These are phyloP conservation scores for Protosalanx chinensis DNA, from an alignment of 2,797 vertebrate genomes.

Conservation along the genomic window DNA sequence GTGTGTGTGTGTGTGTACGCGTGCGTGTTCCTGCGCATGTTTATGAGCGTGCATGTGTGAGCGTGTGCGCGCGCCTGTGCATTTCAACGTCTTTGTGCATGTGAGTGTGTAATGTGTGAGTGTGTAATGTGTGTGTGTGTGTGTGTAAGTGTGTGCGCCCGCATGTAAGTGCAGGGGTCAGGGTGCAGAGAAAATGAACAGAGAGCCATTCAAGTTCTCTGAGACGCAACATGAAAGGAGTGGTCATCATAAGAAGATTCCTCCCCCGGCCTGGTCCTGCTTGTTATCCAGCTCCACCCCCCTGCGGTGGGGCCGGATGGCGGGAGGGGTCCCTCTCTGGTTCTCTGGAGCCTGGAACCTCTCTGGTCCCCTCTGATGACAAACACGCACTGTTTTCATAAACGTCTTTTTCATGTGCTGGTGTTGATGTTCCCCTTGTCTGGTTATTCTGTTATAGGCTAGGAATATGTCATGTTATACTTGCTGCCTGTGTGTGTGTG, in stretches of 20 bases:
- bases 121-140: neutral
- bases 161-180: slow-evolving; percentile 54
- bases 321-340: slow-evolving; percentile 17
- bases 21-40: neutral
- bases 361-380: neutral
- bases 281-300: slow-evolving; percentile 49
- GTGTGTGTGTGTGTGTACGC: neutral
- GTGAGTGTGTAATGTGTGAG: too few relatives aligned
- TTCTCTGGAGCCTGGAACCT: slow-evolving; percentile 13
- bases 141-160: slow-evolving; percentile 19
- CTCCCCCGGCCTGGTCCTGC: slow-evolving; percentile 29
- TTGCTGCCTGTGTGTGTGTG: slow-evolving; percentile 7
- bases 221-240: slow-evolving; percentile 59
- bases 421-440: neutral
- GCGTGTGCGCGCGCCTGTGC: slow-evolving; percentile 3
- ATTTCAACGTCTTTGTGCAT: neutral
- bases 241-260: slow-evolving; percentile 50
- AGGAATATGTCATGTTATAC: neutral
- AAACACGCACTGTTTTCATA: neutral
- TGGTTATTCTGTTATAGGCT: neutral
- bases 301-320: slow-evolving; percentile 17
- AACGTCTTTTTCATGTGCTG: neutral
- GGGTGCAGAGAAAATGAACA: slow-evolving; percentile 50
- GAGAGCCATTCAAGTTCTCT: slow-evolving; percentile 56
- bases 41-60: neutral